These are phyloP conservation scores for Tauraco erythrolophus DNA, from an alignment of 2,113 vertebrate genomes.

Conservation along the genomic window DNA sequence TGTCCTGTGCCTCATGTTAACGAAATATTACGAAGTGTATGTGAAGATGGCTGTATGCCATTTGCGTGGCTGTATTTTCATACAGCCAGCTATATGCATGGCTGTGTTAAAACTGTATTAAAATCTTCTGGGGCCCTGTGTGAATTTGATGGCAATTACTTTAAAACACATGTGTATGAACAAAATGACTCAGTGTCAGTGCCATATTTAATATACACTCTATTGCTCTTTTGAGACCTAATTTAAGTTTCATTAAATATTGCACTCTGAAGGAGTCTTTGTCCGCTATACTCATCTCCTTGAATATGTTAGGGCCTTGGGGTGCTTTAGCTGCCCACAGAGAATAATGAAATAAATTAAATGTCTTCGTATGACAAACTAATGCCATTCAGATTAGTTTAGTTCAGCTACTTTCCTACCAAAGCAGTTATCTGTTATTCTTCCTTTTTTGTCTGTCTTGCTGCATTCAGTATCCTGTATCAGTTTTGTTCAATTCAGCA, in stretches of 20 bases:
- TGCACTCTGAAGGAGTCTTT: slow-evolving; percentile 35
- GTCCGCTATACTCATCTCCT: not conserved
- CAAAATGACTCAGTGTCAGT: not conserved
- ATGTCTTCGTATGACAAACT: slow-evolving; percentile 31
- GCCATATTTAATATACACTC: slow-evolving; percentile 23
- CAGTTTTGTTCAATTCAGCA: not conserved
- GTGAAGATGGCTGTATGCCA: not conserved
- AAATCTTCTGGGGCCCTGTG: not conserved
- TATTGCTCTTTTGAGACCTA: slow-evolving; percentile 52
- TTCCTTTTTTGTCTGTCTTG: not conserved
- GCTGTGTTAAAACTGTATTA: slow-evolving; percentile 3
- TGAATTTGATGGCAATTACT: slow-evolving; percentile 9
- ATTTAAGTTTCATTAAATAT: slow-evolving; percentile 64
- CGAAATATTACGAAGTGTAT: not conserved
- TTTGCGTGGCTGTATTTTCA: not conserved
- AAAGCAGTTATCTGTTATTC: not conserved
- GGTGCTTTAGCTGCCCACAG: not conserved
- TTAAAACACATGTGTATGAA: not conserved
- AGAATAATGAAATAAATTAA: slow-evolving; percentile 50
- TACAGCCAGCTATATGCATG: not conserved
- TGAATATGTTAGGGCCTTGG: not conserved
- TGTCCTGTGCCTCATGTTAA: not conserved
- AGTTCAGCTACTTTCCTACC: not conserved
- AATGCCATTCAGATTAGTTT: not conserved
- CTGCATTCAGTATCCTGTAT: not conserved